Evolutionary conservation across 1,140 invertebrate genomes (phyloP).

Genomic region (Brachionus angularis): DNA sequence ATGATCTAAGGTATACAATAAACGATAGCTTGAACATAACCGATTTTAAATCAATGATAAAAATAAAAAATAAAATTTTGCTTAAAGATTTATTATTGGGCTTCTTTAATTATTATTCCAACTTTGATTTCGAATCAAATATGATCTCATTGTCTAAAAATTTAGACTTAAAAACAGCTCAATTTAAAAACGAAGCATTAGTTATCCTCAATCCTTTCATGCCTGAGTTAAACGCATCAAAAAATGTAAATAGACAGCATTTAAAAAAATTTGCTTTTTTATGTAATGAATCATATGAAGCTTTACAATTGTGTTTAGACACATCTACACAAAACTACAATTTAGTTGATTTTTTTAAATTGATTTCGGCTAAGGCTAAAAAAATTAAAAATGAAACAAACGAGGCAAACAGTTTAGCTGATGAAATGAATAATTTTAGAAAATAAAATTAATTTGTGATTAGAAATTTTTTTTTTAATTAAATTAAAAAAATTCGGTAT

Average conservation of each 20-base stretch:
- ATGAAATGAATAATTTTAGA: slow-evolving; percentile 35
- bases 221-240: slow-evolving; percentile 26
- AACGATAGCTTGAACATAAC: not conserved
- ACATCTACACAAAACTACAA: not conserved
- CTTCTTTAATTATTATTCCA: slow-evolving; percentile 35
- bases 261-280: slow-evolving; percentile 1
- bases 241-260: slow-evolving; percentile 26
- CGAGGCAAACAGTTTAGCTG: slow-evolving; percentile 2
- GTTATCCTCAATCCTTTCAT: slow-evolving; percentile 33
- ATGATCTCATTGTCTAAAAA: not conserved
- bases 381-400: not conserved
- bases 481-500: slow-evolving; percentile 2
- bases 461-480: not conserved
- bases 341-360: slow-evolving; percentile 20
- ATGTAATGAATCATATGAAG: slow-evolving; percentile 20
- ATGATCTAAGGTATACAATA: not conserved
- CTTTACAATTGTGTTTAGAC: not conserved
- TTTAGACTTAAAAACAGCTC: not conserved
- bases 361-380: not conserved
- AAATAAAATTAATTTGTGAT: not conserved
- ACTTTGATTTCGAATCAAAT: slow-evolving; percentile 39
- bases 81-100: not conserved
- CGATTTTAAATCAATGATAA: not conserved
- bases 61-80: not conserved
- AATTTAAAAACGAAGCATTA: not conserved